A percentile compares a stretch with the other conserved stretches of the same genome.
These are phyloP conservation scores for Onchidella celtica DNA, from an alignment of 2,888 invertebrate genomes.

Conservation along the genomic window DNA sequence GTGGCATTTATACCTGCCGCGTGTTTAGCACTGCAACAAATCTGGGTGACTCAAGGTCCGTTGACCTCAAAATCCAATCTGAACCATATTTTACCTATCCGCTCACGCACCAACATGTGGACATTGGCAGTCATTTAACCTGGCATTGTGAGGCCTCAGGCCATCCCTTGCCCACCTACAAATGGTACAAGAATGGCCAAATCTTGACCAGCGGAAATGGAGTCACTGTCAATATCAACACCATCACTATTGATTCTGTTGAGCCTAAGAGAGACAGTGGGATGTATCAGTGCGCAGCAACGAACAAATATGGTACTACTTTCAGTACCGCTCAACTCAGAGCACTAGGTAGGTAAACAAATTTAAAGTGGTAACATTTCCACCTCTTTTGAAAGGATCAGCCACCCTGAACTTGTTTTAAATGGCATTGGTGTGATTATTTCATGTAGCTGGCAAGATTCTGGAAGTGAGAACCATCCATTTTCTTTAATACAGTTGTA, in stretches of 20 bases:
- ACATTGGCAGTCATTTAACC: constrained; percentile 65
- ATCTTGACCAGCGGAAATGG: constrained; percentile 37
- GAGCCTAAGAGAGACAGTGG: constrained; percentile 86
- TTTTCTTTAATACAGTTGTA: no score
- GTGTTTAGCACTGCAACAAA: constrained; percentile 80
- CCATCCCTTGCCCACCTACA: constrained; percentile 65
- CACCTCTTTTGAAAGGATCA: no score
- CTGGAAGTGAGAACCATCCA: no score
- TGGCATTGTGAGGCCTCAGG: constrained; percentile 76
- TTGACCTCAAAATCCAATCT: constrained; percentile 55
- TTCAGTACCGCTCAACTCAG: constrained; percentile 94
- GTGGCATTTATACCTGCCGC: constrained; percentile 94
- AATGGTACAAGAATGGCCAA: constrained; percentile 73
- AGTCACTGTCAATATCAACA: constrained; percentile 59
- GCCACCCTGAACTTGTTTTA: no score
- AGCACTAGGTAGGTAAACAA: constrained; percentile 87
- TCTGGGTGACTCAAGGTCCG: constrained; percentile 43
- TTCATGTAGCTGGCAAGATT: no score
- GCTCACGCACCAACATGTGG: constrained; percentile 72
- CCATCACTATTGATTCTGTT: constrained; percentile 61
- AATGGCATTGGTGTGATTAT: no score
- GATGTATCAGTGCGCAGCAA: constrained; percentile 96
- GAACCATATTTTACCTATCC: constrained; percentile 74
- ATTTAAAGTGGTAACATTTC: no score
- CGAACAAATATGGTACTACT: constrained; percentile 86